These are phyloP conservation scores for Phalera bucephala DNA, from an alignment of 2,888 invertebrate genomes.

Conservation along the genomic window DNA sequence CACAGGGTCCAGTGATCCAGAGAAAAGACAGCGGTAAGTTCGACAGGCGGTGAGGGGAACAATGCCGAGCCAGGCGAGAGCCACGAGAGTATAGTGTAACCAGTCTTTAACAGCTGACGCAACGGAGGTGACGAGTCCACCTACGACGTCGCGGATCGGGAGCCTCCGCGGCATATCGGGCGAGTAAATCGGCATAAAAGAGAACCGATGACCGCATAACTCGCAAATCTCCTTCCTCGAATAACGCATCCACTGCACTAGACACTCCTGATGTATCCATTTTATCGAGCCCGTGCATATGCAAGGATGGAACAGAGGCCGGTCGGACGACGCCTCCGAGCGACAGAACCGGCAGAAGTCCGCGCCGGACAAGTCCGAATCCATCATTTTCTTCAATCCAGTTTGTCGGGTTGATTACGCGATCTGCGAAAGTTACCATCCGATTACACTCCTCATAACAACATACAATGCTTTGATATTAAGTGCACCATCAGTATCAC, in stretches of 20 bases:
- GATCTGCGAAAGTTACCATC: constrained; percentile 58
- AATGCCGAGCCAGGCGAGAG: constrained; percentile 98
- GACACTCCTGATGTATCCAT: constrained; percentile 99
- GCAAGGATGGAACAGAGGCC: constrained; percentile 98
- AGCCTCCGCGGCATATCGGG: constrained; percentile 99
- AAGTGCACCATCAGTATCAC: constrained; percentile 19
- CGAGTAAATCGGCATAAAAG: constrained; percentile 99
- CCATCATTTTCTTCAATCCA: constrained; percentile 76
- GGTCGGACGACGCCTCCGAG: constrained; percentile 95
- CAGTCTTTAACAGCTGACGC: constrained; percentile 97
- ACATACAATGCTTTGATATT: constrained; percentile 8
- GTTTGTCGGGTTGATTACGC: constrained; percentile 63
- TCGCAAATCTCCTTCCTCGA: constrained; percentile 99
- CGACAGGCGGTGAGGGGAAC: constrained; percentile 98
- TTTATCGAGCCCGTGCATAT: constrained; percentile 99
- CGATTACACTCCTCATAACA: constrained; percentile 24
- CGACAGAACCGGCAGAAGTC: constrained; percentile 99
- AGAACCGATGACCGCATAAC: constrained; percentile 97
- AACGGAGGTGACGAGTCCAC: constrained; percentile 94
- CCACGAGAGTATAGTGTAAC: constrained; percentile 98
- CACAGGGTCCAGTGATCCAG: constrained; percentile 93
- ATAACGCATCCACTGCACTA: constrained; percentile 99
- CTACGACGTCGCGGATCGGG: constrained; percentile 95
- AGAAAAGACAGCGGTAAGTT: constrained; percentile 96
- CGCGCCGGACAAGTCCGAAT: constrained; percentile 82